A percentile compares a stretch with the other conserved stretches of the same genome.
Conservation (phyloP, 2,888 invertebrate genomes). For the Caradrina clavipalpis region DNA sequence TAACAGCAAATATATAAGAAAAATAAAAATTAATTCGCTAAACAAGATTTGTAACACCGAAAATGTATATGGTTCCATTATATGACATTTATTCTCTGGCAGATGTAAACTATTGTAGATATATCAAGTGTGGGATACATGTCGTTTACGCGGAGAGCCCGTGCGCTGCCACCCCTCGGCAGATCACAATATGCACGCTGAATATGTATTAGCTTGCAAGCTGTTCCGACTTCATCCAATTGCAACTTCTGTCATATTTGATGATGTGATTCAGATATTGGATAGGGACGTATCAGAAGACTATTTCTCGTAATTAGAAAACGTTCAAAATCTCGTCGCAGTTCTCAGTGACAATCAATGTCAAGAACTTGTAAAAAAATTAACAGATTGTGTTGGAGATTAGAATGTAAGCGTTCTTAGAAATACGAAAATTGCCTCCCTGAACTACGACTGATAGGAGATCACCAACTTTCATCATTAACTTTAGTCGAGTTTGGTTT, state of each 20-base stretch:
- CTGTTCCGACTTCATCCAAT: slow-evolving; percentile 38
- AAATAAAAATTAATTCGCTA: neutral
- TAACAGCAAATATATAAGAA: too few relatives aligned
- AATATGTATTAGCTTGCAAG: slow-evolving; percentile 57
- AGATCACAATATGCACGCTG: slow-evolving; percentile 46
- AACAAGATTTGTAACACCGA: neutral
- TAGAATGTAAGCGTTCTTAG: too few relatives aligned
- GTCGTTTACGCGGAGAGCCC: slow-evolving; percentile 2
- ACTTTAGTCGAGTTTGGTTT: too few relatives aligned
- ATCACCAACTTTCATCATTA: neutral
- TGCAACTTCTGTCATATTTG: slow-evolving; percentile 25
- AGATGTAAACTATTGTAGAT: slow-evolving; percentile 4
- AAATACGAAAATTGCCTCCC: too few relatives aligned
- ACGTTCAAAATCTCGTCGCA: too few relatives aligned
- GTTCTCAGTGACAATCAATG: too few relatives aligned
- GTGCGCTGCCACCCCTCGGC: slow-evolving; percentile 15
- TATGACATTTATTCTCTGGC: slow-evolving; percentile 1
- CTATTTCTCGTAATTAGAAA: too few relatives aligned
- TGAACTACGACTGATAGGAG: neutral
- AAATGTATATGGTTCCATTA: neutral
- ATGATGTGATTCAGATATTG: neutral
- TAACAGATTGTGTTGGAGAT: too few relatives aligned
- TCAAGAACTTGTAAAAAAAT: too few relatives aligned
- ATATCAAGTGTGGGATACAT: slow-evolving; percentile 7
- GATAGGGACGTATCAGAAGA: too few relatives aligned